Base-by-base conservation (phyloP, 1,140 invertebrate species). In the Leptinotarsa defecta region DNA sequence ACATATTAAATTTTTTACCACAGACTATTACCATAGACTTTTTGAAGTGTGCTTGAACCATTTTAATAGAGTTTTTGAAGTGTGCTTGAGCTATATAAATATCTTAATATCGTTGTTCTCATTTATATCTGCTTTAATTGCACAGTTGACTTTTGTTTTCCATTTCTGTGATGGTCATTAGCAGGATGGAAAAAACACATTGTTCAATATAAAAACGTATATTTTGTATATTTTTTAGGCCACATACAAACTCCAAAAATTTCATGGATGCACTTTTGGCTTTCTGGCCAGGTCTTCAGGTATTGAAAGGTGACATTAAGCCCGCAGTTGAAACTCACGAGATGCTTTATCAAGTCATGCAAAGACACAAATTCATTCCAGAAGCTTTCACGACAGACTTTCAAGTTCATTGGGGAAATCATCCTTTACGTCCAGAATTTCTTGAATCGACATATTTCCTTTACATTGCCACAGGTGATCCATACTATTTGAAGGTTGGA, bases 391-490 rank as follows among this genome's bases (percentile, higher is more conserved):
- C 96, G 1, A 94, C 94, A 4, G 96, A 97, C 87, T 96, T 97
- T 83, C 94, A 96, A 88, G 95, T 99, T 0, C 96, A 99, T 83
- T 99, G 98, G 98, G 96, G 94, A 15, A 96, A 99, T 85, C 96
- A 99, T 89, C 97, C 96, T 8, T 87, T 99, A 3, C 89, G 98
- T 70, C 98, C 98, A 8, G 98, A 99, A 86, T 99, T 99, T 87
- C 87, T 99, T 24, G 98, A 99, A 87, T 98, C 96, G 1, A 99
- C 98, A 0, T 99, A 99, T 84, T 98, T 99, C 84, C 86, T 99
- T 6, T 97, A 98, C 85, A 90, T 93, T 83, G 97, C 97, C 1
- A 99, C 98, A 2, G 92, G 92, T 48, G 98, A 99, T 88, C 93
- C 94, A 76, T 95, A 99, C 86, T 99, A 99, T 86, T 87, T 99